Conservation (phyloP, 2,113 vertebrate genomes). For the Silurus glanis region DNA sequence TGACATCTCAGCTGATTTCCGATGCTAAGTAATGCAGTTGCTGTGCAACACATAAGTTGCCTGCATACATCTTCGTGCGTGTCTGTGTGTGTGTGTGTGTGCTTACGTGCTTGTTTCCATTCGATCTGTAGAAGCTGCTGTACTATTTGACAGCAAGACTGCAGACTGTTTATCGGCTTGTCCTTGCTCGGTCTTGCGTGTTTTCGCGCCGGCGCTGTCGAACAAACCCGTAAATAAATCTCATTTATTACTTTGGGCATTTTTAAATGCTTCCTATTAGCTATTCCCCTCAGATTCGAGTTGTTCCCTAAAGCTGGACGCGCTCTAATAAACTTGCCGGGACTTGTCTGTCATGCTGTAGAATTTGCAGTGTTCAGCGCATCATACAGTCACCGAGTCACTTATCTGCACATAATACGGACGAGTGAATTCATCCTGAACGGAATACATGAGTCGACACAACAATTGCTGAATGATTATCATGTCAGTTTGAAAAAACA, state of each 20-base stretch:
- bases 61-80: conserved; percentile 15
- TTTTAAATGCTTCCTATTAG: conserved; percentile 24
- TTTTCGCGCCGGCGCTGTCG: background rate
- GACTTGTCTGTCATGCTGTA: conserved; percentile 23
- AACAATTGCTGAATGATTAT: conserved; percentile 2
- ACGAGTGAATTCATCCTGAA: conserved; percentile 32
- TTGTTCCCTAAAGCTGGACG: conserved; percentile 38
- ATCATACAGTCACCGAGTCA: conserved; percentile 31
- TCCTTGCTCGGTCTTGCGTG: background rate
- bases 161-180: conserved; percentile 16
- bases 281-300: conserved; percentile 32
- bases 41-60: conserved; percentile 34
- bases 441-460: conserved; percentile 6
- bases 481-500: conserved; percentile 22
- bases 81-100: background rate
- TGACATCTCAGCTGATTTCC: conserved; percentile 33
- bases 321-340: conserved; percentile 42
- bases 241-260: conserved; percentile 30
- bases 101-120: conserved; percentile 4
- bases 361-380: conserved; percentile 28
- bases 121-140: background rate
- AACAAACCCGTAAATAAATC: conserved; percentile 14
- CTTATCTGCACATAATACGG: conserved; percentile 23
- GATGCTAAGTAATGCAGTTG: conserved; percentile 35
- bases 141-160: conserved; percentile 7